phyloP scores from a whole-genome alignment of 2,888 invertebrate genomes.

The Scrobipalpa atriplicella region DNA sequence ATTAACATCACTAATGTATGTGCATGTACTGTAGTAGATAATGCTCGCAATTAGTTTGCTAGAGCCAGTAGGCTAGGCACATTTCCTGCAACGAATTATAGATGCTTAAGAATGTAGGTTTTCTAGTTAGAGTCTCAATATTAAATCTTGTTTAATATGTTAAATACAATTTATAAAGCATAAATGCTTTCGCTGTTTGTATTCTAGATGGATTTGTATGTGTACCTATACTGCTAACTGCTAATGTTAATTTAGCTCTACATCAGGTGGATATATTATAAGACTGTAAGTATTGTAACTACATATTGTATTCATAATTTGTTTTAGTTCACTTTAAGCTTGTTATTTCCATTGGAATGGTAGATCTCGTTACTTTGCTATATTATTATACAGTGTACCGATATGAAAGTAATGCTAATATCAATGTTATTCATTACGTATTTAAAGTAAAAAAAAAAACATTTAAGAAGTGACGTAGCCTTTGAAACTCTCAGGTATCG shows the following conservation, averaged over 20 bases:
- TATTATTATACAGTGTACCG: conserved; percentile 42
- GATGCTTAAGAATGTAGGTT: conserved; percentile 12
- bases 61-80: background rate
- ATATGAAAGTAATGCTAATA: background rate
- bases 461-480: too few relatives aligned
- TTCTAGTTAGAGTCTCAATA: background rate
- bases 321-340: conserved; percentile 27
- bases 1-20: conserved; percentile 39
- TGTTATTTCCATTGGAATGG: conserved; percentile 63
- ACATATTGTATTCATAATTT: conserved; percentile 44
- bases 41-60: conserved; percentile 31
- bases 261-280: conserved; percentile 60
- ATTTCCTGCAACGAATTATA: conserved; percentile 39
- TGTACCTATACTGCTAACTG: conserved; percentile 28
- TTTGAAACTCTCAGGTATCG: background rate
- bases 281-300: conserved; percentile 65
- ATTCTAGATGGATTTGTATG: conserved; percentile 23
- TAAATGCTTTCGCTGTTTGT: conserved; percentile 19
- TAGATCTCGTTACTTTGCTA: conserved; percentile 74
- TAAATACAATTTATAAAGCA: conserved; percentile 21
- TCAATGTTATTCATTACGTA: background rate
- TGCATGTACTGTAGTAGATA: conserved; percentile 20
- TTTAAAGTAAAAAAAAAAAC: conserved; percentile 37
- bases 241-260: conserved; percentile 57
- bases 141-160: conserved; percentile 28